A percentile compares a stretch with the other conserved stretches of the same genome.
phyloP scores from a whole-genome alignment of 2,113 vertebrate species.

The Rhineura floridana region DNA sequence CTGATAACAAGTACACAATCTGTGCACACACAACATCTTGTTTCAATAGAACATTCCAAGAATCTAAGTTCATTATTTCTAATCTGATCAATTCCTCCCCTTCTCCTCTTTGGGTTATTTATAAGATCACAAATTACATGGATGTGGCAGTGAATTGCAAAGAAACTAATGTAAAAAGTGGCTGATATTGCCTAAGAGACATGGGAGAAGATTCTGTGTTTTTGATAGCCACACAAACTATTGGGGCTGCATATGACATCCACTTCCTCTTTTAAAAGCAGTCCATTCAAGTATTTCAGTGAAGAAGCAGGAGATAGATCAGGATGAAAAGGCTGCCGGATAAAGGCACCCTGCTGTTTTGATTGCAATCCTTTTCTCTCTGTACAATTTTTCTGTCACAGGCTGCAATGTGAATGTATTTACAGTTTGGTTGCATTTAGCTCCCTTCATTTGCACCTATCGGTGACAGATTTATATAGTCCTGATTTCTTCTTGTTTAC shows the following conservation, averaged over 20 bases:
- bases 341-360: constrained; percentile 62
- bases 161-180: constrained; percentile 17
- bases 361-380: constrained; percentile 53
- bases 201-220: not conserved
- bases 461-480: constrained; percentile 67
- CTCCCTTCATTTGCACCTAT: constrained; percentile 56
- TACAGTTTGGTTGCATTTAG: constrained; percentile 64
- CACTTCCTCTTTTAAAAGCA: constrained; percentile 42
- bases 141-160: constrained; percentile 18
- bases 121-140: constrained; percentile 54
- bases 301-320: constrained; percentile 53
- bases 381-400: constrained; percentile 63
- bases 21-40: constrained; percentile 43
- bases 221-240: constrained; percentile 13
- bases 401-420: constrained; percentile 55
- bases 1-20: constrained; percentile 43
- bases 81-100: constrained; percentile 21
- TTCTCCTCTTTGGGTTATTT: constrained; percentile 54
- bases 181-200: constrained; percentile 29
- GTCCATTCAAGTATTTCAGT: constrained; percentile 61
- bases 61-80: constrained; percentile 49
- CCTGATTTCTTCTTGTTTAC: constrained; percentile 58
- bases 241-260: not conserved
- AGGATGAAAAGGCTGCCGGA: constrained; percentile 57
- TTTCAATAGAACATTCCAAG: constrained; percentile 47